phyloP scores from a whole-genome alignment of 2,113 vertebrate genomes.

The Triplophysa tibetana region DNA sequence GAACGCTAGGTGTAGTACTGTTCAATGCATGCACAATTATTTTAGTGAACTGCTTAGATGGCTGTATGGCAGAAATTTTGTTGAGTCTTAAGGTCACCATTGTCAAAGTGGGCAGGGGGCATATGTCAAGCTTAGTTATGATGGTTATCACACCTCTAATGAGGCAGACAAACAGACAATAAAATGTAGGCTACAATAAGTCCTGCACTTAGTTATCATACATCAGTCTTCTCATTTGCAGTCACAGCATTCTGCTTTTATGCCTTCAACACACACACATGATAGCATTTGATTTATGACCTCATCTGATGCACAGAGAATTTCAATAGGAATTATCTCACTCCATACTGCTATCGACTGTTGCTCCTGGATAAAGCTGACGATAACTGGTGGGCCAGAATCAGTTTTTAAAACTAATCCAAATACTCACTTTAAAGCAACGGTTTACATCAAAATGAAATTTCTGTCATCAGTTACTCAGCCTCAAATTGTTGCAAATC shows the following conservation, averaged over 20 bases:
- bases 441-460: neutral
- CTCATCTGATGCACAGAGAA: neutral
- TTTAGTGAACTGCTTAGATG: too few species aligned
- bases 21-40: too few species aligned
- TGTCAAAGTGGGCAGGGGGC: too few species aligned
- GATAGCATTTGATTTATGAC: constrained; percentile 24
- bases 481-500: too few species aligned
- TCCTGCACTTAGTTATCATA: neutral
- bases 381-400: neutral
- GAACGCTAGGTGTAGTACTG: too few species aligned
- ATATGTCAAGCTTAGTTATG: too few species aligned
- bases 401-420: neutral
- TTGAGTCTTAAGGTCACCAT: too few species aligned
- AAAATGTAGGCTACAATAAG: too few species aligned
- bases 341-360: neutral
- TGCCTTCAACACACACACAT: constrained; percentile 10
- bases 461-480: too few species aligned
- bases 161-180: neutral
- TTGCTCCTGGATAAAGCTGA: neutral
- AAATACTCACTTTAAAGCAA: neutral
- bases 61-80: too few species aligned
- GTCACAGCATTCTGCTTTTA: constrained; percentile 10
- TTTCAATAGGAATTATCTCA: neutral
- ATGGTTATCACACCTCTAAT: too few species aligned
- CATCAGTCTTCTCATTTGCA: constrained; percentile 4